Conservation (phyloP, 1,140 invertebrate genomes). For the Caerostris darwini region DNA sequence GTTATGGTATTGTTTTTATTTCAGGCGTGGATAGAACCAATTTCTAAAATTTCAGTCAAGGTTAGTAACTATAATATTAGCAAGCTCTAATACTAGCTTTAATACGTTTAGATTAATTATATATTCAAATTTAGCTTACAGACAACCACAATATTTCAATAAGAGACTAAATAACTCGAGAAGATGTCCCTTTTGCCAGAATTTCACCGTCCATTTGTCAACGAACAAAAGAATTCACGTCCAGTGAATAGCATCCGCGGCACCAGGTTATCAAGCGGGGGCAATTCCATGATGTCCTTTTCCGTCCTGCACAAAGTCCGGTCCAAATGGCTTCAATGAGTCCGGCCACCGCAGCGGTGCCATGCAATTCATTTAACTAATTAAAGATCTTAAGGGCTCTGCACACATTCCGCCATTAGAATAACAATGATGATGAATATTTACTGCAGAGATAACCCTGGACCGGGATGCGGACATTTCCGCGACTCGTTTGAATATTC, state of each 20-base stretch:
- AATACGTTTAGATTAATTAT: no score
- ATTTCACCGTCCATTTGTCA: not conserved
- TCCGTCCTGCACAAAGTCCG: not conserved
- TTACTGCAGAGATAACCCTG: constrained; percentile 65
- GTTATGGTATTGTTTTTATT: no score
- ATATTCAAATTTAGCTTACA: no score
- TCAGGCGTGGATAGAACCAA: no score
- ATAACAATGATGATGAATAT: constrained; percentile 77
- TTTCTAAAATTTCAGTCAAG: no score
- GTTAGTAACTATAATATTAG: no score
- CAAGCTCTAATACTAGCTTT: no score
- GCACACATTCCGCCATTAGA: constrained; percentile 72
- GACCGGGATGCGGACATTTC: not conserved
- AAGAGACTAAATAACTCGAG: not conserved
- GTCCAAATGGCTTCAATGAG: constrained; percentile 4
- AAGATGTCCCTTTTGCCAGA: not conserved
- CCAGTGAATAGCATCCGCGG: not conserved
- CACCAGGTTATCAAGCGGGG: not conserved
- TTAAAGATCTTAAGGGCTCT: constrained; percentile 72
- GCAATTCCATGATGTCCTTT: constrained; percentile 9
- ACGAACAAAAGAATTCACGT: not conserved
- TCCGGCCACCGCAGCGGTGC: not conserved
- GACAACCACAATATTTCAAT: no score
- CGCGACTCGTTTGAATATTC: constrained; percentile 72
- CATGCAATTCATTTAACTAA: constrained; percentile 70